These are phyloP conservation scores for Bufotes viridis DNA, from an alignment of 2,797 vertebrate genomes.

Conservation along the genomic window DNA sequence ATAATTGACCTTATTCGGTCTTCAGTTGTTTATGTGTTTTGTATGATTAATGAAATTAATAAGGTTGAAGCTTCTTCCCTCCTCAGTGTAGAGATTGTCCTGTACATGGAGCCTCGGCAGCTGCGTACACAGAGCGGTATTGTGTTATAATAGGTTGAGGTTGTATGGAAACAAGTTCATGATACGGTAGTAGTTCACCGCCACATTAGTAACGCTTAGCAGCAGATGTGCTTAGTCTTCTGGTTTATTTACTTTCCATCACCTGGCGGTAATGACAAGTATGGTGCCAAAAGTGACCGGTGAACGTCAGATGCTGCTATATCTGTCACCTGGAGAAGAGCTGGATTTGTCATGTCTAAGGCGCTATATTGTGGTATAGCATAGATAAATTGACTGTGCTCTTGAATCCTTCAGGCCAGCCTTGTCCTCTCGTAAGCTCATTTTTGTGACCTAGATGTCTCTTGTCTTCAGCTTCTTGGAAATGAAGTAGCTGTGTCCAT, in stretches of 20 bases:
- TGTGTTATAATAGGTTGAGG: not conserved
- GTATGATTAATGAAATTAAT: no score
- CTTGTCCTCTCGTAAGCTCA: no score
- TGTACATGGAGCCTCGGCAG: not conserved
- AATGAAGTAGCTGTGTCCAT: not conserved
- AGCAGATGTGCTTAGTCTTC: slow-evolving; percentile 16
- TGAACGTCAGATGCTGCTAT: not conserved
- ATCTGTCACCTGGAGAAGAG: not conserved
- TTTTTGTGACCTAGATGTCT: not conserved
- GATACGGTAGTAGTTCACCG: not conserved
- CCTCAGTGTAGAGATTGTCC: not conserved
- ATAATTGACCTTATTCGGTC: not conserved
- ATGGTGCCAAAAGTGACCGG: not conserved
- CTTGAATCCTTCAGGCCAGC: not conserved
- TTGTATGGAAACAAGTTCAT: not conserved
- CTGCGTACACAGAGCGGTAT: slow-evolving; percentile 4
- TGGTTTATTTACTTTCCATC: not conserved
- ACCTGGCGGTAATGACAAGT: not conserved
- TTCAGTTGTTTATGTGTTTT: no score
- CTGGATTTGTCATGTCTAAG: not conserved
- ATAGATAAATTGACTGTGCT: not conserved
- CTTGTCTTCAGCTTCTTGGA: not conserved
- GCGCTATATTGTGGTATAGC: not conserved
- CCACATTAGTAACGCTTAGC: not conserved
- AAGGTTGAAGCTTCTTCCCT: not conserved